Base-by-base conservation (phyloP, 2,113 vertebrate species). In the Clinocottus analis region DNA sequence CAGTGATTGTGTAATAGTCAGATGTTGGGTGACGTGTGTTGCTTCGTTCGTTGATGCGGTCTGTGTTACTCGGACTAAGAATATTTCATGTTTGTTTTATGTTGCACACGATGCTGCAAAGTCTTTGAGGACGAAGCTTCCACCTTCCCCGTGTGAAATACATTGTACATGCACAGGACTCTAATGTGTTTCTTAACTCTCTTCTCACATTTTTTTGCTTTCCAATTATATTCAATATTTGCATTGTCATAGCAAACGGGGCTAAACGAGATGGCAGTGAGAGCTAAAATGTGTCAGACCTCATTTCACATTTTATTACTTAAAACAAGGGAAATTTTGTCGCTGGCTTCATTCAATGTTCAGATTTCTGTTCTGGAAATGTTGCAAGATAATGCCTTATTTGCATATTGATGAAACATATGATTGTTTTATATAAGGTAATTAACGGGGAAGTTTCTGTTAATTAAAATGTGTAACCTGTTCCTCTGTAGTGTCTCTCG, bases 1-100 rank as follows among this genome's bases (percentile, higher is more conserved):
- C 19, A 79, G 1, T 65, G 43, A 53, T 84, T 84, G 79, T 58
- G 56, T 59, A 63, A 80, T 25, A 67, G 49, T 62, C 13, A n/a
- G 51, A 69, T 68, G 29, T 71, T 59, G 64, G 55, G 59, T 35
- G 23, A 80, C n/a, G 23, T 27, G 53, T 56, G 5, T 27, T 56
- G 4, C 4, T 35, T 17, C 5, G 31, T 7, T 19, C 10, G 19
- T n/a, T n/a, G n/a, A n/a, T n/a, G n/a, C n/a, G n/a, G n/a, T 61
- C 59, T n/a, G 33, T 13, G 19, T n/a, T 13, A 37, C 60, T 33
- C 33, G 2, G 60, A 39, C 19, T 62, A 13, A 14, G 4, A 4
- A 21, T 61, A 6, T 37, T 61, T 12, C 33, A 9, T 33, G 29
- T 60, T 60, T 56, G 53, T 59, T 60, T 60, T 17, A 19, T 33